Evolutionary conservation across 2,888 invertebrate genomes (phyloP).

Genomic region (Heliconius sara): DNA sequence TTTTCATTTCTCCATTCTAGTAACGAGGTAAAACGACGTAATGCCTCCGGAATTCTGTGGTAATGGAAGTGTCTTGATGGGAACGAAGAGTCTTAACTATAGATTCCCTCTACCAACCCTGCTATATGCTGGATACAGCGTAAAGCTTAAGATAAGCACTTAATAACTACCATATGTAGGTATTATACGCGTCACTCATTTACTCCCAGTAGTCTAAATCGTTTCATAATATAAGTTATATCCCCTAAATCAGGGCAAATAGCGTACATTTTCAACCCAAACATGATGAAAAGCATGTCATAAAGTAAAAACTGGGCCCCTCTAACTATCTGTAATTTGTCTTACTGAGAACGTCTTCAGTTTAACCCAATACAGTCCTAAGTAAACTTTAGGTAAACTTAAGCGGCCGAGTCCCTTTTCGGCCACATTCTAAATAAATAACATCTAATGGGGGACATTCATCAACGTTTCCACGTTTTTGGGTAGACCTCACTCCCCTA

Average conservation of each 20-base stretch:
- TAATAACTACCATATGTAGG: not conserved
- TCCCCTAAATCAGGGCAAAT: conserved; percentile 45
- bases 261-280: conserved; percentile 55
- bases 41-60: too few species aligned
- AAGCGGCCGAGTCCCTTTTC: conserved; percentile 79
- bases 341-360: conserved; percentile 77
- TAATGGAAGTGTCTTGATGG: too few species aligned
- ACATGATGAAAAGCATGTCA: conserved; percentile 74
- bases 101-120: too few species aligned
- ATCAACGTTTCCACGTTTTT: conserved; percentile 84
- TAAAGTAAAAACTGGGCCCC: conserved; percentile 78
- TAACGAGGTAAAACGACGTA: too few species aligned
- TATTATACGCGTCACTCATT: not conserved
- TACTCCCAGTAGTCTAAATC: not conserved
- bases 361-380: conserved; percentile 83
- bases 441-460: conserved; percentile 85
- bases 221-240: conserved; percentile 15
- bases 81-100: too few species aligned
- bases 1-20: too few species aligned
- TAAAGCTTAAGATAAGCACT: too few species aligned
- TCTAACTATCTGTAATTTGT: conserved; percentile 77
- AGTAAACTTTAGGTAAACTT: conserved; percentile 82
- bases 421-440: conserved; percentile 85
- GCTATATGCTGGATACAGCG: too few species aligned
- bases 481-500: conserved; percentile 77